Evolutionary conservation across 2,888 invertebrate genomes (phyloP).

Genomic region (Macrophya annulata): DNA sequence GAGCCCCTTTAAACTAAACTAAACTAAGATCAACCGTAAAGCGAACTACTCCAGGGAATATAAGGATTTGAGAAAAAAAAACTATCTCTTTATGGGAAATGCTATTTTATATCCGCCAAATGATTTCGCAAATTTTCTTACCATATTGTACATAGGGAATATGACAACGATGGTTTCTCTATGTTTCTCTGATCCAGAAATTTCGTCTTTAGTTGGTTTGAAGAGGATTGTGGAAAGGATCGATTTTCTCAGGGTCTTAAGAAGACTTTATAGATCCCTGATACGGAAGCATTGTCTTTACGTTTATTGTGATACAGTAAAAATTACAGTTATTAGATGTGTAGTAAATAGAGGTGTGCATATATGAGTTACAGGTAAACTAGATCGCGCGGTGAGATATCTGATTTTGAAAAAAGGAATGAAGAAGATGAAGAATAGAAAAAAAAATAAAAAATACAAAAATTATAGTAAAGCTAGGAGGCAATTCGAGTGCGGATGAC

Average conservation of each 20-base stretch:
- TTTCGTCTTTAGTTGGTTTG: background rate
- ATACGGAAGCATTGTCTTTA: background rate
- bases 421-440: too few relatives aligned
- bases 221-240: background rate
- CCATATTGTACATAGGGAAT: background rate
- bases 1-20: background rate
- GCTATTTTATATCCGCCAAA: background rate
- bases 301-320: background rate
- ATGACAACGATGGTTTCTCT: background rate
- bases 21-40: background rate
- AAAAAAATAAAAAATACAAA: too few relatives aligned
- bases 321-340: background rate
- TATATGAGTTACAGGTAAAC: slow-evolving; percentile 9
- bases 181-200: background rate
- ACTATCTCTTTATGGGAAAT: background rate
- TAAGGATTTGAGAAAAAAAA: background rate
- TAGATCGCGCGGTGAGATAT: background rate
- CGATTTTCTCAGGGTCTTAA: background rate
- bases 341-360: background rate
- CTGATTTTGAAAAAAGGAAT: background rate
- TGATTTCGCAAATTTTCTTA: slow-evolving; percentile 33
- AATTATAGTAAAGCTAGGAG: background rate
- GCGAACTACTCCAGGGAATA: background rate
- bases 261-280: too few relatives aligned
- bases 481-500: slow-evolving; percentile 13